A percentile compares a stretch with the other conserved stretches of the same genome.
Conservation (phyloP, 2,113 vertebrate species). For the Gallinago jamesoni region DNA sequence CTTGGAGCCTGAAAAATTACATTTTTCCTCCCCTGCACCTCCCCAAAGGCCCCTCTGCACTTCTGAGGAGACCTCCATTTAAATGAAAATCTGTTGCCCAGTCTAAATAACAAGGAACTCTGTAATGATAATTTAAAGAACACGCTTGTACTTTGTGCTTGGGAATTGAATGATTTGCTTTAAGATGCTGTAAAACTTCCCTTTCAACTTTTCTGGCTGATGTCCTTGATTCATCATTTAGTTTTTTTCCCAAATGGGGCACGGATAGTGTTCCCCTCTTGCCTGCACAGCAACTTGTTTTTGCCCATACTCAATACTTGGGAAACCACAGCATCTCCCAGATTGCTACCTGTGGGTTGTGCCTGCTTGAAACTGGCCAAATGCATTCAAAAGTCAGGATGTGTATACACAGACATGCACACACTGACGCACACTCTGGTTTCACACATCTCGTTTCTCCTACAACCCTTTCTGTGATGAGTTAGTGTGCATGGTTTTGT, state of each 20-base stretch:
- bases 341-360: neutral
- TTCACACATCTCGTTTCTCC: neutral
- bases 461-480: neutral
- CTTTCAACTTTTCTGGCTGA: neutral
- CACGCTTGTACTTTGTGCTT: neutral
- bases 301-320: neutral
- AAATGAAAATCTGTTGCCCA: constrained; percentile 54
- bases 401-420: neutral
- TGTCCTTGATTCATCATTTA: neutral
- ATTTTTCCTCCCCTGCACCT: constrained; percentile 58
- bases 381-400: neutral
- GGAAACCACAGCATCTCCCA: neutral
- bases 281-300: neutral
- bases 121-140: constrained; percentile 45
- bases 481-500: neutral
- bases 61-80: constrained; percentile 50
- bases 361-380: neutral
- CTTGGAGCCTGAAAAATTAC: constrained; percentile 71
- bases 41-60: constrained; percentile 54
- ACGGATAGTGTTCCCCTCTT: neutral
- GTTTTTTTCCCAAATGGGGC: neutral
- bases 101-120: neutral
- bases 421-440: neutral
- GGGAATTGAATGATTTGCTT: neutral
- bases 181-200: neutral